Evolutionary conservation across 1,140 invertebrate genomes (phyloP), one percentile per base, ranked within the genome.

Genomic region (Piezodorus guildinii): DNA sequence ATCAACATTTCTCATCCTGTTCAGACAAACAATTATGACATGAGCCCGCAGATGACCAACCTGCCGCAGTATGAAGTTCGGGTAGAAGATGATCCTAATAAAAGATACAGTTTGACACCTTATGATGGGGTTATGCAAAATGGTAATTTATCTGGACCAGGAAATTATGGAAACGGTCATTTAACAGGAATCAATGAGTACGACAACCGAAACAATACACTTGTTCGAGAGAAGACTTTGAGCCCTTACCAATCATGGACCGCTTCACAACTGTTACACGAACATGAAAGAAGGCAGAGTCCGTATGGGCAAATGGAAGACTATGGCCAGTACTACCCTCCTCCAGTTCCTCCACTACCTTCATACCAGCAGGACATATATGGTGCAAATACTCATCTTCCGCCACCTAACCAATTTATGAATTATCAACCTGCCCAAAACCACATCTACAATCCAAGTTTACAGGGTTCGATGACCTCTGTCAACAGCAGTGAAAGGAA

Each of bases 231-330:
- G 10, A 73, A 75, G 25, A 75, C 76, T 14, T 70, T 80, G 17
- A 79, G 76, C 64, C 78, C 79, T 5, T 78, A 77, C 67, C 79
- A 80, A 64, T 79, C 77, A 1, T 82, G 80, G 80, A 78, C 78
- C 27, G 80, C 81, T 5, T 79, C 77, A 12, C 79, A 82, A 70
- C 70, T 83, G 10, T 70, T 83, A 3, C 77, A 80, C 67, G 81
- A 82, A 69, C 81, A 83, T 65, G 80, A 83, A 69, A 73, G 78
- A 27, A 72, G 80, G 43, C 76, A 76, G 45, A 79, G 77, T 67
- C 79, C 80, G 0, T 70, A 71, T 27, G 70, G 69, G 14, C 70
- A 71, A 39, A 66, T 70, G 1, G 70, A 68, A 12, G 70, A 70
- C 23, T 66, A 69, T 25, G 66, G 69, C 21, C 60, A 64, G 39